Base-by-base conservation (phyloP, 2,113 vertebrate genomes). In the Nyctibius bracteatus region DNA sequence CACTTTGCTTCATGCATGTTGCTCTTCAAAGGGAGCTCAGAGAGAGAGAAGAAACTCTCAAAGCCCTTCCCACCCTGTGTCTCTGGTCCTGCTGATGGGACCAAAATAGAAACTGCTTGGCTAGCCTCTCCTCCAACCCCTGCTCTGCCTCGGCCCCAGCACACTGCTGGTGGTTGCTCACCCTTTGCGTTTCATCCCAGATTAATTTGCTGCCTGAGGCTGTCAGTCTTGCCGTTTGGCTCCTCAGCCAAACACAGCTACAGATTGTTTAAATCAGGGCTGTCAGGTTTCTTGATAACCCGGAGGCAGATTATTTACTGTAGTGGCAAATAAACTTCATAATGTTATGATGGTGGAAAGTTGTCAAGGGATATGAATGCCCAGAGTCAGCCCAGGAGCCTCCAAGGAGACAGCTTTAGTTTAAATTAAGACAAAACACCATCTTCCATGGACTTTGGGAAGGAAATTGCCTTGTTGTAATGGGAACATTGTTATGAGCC, bases 291-390 rank as follows among this genome's bases (percentile, higher is more conserved):
- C 89, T 95, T 84, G 91, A 96, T 97, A 86, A 91, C 94, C 19
- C 20, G 89, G 86, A 96, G 92, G 95, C 96, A 97, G 91, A 86
- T 91, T 96, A 96, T 96, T 96, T 97, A 97, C 77, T 89, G 83
- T 94, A 84, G 94, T 81, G 86, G 89, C 73, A 94, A 95, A 96
- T 94, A 95, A 96, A 97, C 86, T 95, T 96, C 91, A 94, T 89
- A 96, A 89, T 94, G 88, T 97, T 96, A 80, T 94, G 95, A 84
- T 95, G 91, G 89, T 97, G 93, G 95, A 96, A 96, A 96, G 84
- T 94, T 89, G 93, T 96, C 81, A 96, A 85, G 89, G 87, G 70
- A 94, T 91, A 74, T 94, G 70, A 96, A 84, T 4, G 43, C 88
- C 86, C 77, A 4, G 63, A 83, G 77, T 78, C 81, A 81, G 89